These are phyloP conservation scores for Drosophila malerkotliana DNA, from an alignment of 1,140 invertebrate species.

Conservation along the genomic window DNA sequence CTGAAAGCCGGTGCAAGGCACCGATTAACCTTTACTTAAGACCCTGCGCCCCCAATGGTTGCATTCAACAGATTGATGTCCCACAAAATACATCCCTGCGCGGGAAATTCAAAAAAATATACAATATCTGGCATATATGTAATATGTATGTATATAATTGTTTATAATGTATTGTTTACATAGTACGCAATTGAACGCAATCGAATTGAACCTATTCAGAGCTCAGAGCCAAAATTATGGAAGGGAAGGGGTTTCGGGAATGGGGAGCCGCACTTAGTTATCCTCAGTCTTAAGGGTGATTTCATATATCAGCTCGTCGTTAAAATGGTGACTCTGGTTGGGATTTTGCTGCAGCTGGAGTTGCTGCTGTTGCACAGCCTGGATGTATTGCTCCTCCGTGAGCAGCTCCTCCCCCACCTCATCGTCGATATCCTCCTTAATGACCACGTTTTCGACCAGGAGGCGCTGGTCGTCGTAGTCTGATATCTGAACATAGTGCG, in stretches of 20 bases:
- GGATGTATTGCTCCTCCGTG: constrained; percentile 24
- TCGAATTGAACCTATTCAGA: constrained; percentile 23
- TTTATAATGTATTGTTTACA: not conserved
- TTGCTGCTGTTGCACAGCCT: constrained; percentile 15
- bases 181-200: too few relatives aligned
- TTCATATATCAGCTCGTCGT: constrained; percentile 68
- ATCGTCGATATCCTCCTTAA: constrained; percentile 5
- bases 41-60: constrained; percentile 6
- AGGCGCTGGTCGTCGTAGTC: constrained; percentile 22
- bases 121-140: not conserved
- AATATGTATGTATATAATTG: not conserved
- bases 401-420: constrained; percentile 14
- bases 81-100: constrained; percentile 28
- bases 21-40: not conserved
- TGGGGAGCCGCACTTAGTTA: constrained; percentile 43
- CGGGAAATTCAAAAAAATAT: constrained; percentile 15
- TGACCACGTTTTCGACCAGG: constrained; percentile 16
- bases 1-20: not conserved
- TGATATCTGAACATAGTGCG: constrained; percentile 28
- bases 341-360: constrained; percentile 22
- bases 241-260: too few relatives aligned
- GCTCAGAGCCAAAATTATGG: not conserved
- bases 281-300: constrained; percentile 75
- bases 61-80: constrained; percentile 22
- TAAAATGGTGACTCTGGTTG: constrained; percentile 14